Percentiles rank a stretch among this genome's conserved stretches.
These are phyloP conservation scores for Chironomus striatipennis DNA, from an alignment of 1,140 invertebrate genomes.

Conservation along the genomic window DNA sequence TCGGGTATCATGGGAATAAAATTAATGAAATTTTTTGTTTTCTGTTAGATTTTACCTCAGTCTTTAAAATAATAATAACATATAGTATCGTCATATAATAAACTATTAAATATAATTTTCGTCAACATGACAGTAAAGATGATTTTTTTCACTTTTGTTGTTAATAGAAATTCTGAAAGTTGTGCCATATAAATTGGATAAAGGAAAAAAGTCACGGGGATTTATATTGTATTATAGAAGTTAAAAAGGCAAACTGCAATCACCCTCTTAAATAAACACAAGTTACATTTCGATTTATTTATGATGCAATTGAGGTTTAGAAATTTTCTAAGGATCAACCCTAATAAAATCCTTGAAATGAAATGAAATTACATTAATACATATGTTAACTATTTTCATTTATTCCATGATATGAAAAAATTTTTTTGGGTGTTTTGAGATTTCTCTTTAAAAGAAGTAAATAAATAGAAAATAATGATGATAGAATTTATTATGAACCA, in stretches of 20 bases:
- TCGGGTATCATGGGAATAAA: too few relatives aligned
- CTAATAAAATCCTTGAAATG: conserved; percentile 3
- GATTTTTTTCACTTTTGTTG: too few relatives aligned
- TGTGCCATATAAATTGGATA: too few relatives aligned
- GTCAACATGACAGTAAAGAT: too few relatives aligned
- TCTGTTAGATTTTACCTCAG: too few relatives aligned
- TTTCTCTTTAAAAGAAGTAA: neutral
- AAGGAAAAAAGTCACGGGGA: too few relatives aligned
- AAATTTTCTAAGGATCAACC: neutral
- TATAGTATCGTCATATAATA: too few relatives aligned
- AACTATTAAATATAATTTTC: too few relatives aligned
- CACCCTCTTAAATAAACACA: neutral
- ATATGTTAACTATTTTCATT: conserved; percentile 14
- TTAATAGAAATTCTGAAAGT: too few relatives aligned
- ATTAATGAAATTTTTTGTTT: too few relatives aligned
- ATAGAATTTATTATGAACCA: conserved; percentile 1
- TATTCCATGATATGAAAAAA: neutral
- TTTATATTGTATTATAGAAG: neutral
- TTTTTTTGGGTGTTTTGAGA: neutral
- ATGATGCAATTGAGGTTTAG: conserved; percentile 18
- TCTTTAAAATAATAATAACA: too few relatives aligned
- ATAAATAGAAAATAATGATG: conserved; percentile 23
- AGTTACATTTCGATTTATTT: conserved; percentile 22
- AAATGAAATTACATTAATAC: conserved; percentile 9
- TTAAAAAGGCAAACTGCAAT: conserved; percentile 7